Evolutionary conservation across 2,888 invertebrate genomes (phyloP).

Genomic region (Cylloceria caligata): DNA sequence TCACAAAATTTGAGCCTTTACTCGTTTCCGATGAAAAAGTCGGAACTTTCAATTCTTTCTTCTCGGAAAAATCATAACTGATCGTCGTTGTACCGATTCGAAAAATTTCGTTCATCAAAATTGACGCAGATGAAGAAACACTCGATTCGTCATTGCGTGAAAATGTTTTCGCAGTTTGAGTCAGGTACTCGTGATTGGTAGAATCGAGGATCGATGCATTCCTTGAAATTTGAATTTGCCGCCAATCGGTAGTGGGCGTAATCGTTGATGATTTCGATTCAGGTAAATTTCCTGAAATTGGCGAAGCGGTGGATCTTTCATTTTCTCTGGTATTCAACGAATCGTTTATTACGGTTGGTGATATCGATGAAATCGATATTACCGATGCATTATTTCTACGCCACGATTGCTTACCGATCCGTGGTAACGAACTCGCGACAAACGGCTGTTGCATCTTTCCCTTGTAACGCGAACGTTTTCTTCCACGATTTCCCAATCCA

Average conservation of each 20-base stretch:
- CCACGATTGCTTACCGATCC: conserved; percentile 30
- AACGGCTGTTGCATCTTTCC: conserved; percentile 35
- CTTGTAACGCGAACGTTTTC: conserved; percentile 46
- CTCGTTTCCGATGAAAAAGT: neutral
- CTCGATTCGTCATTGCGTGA: neutral
- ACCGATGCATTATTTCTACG: conserved; percentile 2
- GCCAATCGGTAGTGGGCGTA: neutral
- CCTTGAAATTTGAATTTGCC: neutral
- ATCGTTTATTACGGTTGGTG: neutral
- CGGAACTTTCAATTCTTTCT: neutral
- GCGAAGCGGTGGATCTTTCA: neutral
- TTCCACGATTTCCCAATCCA: conserved; percentile 30
- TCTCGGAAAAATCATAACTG: neutral
- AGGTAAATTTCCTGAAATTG: neutral
- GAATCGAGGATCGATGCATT: neutral
- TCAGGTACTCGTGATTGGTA: neutral
- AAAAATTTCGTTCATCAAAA: neutral
- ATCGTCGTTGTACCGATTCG: neutral
- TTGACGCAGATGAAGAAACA: neutral
- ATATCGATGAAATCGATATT: neutral
- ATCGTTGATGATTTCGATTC: neutral
- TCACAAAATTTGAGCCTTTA: neutral
- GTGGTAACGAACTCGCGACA: neutral
- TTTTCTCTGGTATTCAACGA: neutral
- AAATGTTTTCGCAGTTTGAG: neutral